phyloP scores from a whole-genome alignment of 1,140 invertebrate species.

The Leptinotarsa undecemlineata region DNA sequence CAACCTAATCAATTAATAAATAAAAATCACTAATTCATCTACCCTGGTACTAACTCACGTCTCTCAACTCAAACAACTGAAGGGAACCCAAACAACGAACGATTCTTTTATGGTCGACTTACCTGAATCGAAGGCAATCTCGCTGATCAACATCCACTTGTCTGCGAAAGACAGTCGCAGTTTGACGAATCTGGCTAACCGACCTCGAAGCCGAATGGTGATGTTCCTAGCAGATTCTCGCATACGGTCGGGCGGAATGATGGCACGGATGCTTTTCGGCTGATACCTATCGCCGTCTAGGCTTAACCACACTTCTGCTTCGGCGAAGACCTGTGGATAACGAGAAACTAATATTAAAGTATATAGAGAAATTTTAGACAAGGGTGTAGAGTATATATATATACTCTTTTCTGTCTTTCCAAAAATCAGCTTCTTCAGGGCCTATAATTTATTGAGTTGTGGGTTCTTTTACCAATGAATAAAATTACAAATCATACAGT shows the following conservation, averaged over 20 bases:
- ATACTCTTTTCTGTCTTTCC: too few species aligned
- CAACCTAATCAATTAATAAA: too few species aligned
- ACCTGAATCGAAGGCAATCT: slow-evolving; percentile 82
- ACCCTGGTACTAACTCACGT: too few species aligned
- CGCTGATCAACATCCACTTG: slow-evolving; percentile 86
- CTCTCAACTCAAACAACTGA: too few species aligned
- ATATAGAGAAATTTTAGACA: too few species aligned
- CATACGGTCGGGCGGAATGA: slow-evolving; percentile 70
- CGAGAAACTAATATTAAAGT: neutral
- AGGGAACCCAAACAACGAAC: too few species aligned
- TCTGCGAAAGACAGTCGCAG: slow-evolving; percentile 81
- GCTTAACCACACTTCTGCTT: slow-evolving; percentile 76
- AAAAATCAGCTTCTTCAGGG: too few species aligned
- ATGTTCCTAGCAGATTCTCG: slow-evolving; percentile 83
- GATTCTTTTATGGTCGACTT: slow-evolving; percentile 45
- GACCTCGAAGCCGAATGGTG: slow-evolving; percentile 76
- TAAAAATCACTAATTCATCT: too few species aligned
- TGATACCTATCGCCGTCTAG: slow-evolving; percentile 76
- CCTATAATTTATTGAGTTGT: too few species aligned
- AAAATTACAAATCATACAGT: too few species aligned
- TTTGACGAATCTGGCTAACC: slow-evolving; percentile 76
- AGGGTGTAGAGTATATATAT: too few species aligned
- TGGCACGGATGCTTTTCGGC: slow-evolving; percentile 62
- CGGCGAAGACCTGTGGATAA: slow-evolving; percentile 67
- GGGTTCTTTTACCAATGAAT: too few species aligned